These are phyloP conservation scores for Sebastes kiyomatsui DNA, from an alignment of 2,797 vertebrate species.

Conservation along the genomic window DNA sequence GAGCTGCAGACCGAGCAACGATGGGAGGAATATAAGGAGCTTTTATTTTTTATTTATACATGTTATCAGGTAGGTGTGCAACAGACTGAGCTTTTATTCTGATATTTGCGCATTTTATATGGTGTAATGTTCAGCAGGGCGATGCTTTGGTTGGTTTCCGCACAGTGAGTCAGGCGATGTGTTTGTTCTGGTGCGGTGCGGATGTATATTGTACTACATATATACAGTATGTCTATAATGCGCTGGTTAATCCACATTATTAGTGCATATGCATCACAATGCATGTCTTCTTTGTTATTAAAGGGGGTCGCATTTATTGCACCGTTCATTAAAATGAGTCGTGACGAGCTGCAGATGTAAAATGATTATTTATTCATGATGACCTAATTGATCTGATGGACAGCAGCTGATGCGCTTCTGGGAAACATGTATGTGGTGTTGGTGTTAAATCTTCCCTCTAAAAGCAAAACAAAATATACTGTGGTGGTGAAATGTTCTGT, in stretches of 20 bases:
- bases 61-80: constrained; percentile 25
- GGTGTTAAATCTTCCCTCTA: background rate
- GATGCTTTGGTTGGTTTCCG: background rate
- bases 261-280: accelerated
- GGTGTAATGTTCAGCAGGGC: background rate
- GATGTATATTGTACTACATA: background rate
- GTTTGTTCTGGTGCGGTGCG: constrained; percentile 44
- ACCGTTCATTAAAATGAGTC: background rate
- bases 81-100: background rate
- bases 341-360: constrained; percentile 24
- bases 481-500: background rate
- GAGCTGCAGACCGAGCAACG: background rate
- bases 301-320: background rate
- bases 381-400: background rate
- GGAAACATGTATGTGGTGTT: background rate
- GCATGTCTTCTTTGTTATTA: background rate
- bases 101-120: background rate
- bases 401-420: constrained; percentile 1
- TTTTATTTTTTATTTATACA: background rate
- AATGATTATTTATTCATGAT: constrained; percentile 20
- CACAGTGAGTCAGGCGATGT: background rate
- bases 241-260: too few species aligned
- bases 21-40: background rate
- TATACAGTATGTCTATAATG: background rate
- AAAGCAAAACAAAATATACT: background rate